A percentile compares a stretch with the other conserved stretches of the same genome.
Evolutionary conservation across 2,888 invertebrate species (phyloP).

Genomic region (Sympetrum striolatum): DNA sequence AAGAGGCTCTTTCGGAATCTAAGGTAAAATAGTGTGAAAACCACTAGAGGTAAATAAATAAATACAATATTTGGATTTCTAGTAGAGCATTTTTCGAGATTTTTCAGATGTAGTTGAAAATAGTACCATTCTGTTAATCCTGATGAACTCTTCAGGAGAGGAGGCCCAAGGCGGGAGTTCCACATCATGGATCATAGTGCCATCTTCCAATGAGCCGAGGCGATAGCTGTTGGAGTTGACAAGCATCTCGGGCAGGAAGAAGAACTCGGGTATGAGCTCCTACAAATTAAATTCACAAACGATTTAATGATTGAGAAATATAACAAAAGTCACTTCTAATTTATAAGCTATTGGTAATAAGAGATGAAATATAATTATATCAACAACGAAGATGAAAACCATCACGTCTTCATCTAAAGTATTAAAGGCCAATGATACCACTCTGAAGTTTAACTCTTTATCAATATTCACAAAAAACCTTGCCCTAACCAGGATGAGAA

Average conservation of each 20-base stretch:
- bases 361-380: no score
- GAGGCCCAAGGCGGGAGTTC: conserved; percentile 97
- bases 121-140: conserved; percentile 91
- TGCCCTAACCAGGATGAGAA: no score
- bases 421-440: no score
- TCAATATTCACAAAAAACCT: no score
- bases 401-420: no score
- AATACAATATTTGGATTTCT: background rate
- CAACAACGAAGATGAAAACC: no score
- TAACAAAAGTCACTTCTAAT: no score
- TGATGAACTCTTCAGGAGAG: conserved; percentile 96
- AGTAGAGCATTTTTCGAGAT: background rate
- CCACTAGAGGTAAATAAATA: background rate
- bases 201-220: conserved; percentile 88
- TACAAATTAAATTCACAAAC: conserved; percentile 55
- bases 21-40: background rate
- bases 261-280: conserved; percentile 98
- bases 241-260: conserved; percentile 99
- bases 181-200: conserved; percentile 78
- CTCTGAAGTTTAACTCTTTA: no score
- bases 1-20: background rate
- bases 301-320: no score
- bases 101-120: no score
- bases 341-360: no score
- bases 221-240: conserved; percentile 86